Base-by-base conservation (phyloP, 1,140 invertebrate genomes). In the Neuroterus valhalla region DNA sequence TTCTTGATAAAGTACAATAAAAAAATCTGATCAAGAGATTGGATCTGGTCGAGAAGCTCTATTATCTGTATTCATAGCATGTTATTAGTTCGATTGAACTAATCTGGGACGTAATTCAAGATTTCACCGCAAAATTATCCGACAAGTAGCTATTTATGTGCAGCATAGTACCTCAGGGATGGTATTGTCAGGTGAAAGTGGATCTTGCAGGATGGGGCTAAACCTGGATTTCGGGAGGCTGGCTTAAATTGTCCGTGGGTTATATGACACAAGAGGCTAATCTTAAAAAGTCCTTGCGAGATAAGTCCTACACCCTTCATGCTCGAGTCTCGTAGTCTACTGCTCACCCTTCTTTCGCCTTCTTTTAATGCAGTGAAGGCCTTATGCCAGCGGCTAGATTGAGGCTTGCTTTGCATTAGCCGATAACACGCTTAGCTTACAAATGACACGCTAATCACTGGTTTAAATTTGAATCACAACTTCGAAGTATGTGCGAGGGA, bases 131-230 rank as follows among this genome's bases (percentile, higher is more conserved):
- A 50, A 81, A 88, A 89, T 82, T 85, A 89, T 85, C 88, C 87
- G 88, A 89, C 84, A 89, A 89, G 87, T 89, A 89, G 87, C 87
- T 88, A 89, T 89, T 89, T 89, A 88, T 78, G 86, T 87, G 85
- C 85, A 84, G 77, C 77, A 74, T 81, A 81, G 79, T 67, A 78
- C 74, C 79, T 82, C 81, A 75, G 77, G 74, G 75, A 80, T 77
- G 72, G 71, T n/a, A n/a, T 78, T 71, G 76, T 77, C 68, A 62
- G 62, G 43, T 71, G 66, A 77, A 77, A 71, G 45, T 50, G 73
- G 66, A 68, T 72, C 21, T 72, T 31, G 15, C 23, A 67, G 46
- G 17, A 66, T 52, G 43, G 68, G 45, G 21, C 38, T 31, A 26
- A 69, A 15, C 66, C 77, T 70, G 78, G 80, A 81, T 82, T 87